Evolutionary conservation across 1,140 invertebrate species (phyloP), one percentile per base, ranked within the genome.

Genomic region (Muscidifurax raptorellus): DNA sequence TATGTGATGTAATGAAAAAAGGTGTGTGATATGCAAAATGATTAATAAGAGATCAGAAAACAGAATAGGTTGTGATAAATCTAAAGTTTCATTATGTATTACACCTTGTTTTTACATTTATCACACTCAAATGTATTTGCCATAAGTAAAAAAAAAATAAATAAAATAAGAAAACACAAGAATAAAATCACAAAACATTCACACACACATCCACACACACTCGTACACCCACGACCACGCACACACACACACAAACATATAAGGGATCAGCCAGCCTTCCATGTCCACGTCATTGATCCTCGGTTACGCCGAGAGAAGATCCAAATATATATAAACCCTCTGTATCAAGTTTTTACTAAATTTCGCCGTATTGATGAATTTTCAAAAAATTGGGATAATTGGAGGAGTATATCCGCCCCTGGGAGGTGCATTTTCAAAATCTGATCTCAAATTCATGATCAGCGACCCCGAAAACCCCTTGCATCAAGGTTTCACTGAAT

Each of bases 251-350:
- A n/a, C n/a, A n/a, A n/a, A n/a, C n/a, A n/a, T n/a, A n/a, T n/a
- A n/a, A n/a, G 40, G 25, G 10, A 75, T 47, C 40, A 75, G 40
- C 22, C n/a, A 74, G 36, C 74, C 40, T 75, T 44, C 36, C 74
- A 75, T 47, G 40, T 75, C 74, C 74, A 75, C n/a, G 40, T 75
- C 74, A 47, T 47, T 75, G 36, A 75, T 75, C 25, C 74, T 75
- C 22, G 40, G 40, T 75, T n/a, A 75, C 40, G 74, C n/a, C 30
- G 30, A 72, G 30, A 72, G 66, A 28, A 69, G 66, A n/a, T 69
- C 25, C 27, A 40, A 40, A 40, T 9, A 40, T 40, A 40, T 40
- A 40, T 40, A 40, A 40, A 40, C 36, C 9, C 36, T 40, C 36
- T 40, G 36, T 9, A 40, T n/a, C n/a, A n/a, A n/a, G n/a, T n/a